phyloP scores from a whole-genome alignment of 2,113 vertebrate species.

The Zosterops pallidus region DNA sequence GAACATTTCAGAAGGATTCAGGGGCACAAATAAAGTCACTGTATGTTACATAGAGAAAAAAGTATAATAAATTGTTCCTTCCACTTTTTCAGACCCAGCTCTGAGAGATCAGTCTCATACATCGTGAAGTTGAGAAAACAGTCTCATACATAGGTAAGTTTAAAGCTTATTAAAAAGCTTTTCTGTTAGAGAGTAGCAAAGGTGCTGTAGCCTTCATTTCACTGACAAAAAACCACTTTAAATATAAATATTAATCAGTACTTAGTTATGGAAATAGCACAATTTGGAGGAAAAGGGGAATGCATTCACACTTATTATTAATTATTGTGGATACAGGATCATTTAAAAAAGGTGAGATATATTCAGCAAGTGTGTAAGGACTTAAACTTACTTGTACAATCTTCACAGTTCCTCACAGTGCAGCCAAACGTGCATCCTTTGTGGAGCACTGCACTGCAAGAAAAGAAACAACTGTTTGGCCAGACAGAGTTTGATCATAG shows the following conservation, averaged over 20 bases:
- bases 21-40: neutral
- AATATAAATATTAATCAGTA: neutral
- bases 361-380: neutral
- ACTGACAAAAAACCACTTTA: neutral
- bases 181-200: neutral
- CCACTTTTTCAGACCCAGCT: neutral
- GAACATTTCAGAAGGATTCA: neutral
- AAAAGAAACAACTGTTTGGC: neutral
- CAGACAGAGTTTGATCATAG: neutral
- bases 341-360: neutral
- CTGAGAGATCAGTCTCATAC: neutral
- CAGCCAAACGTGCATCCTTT: accelerated
- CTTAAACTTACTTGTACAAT: accelerated
- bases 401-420: neutral
- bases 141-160: neutral
- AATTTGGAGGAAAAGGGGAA: neutral
- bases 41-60: neutral
- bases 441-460: neutral
- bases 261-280: neutral
- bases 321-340: neutral
- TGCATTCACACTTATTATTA: neutral
- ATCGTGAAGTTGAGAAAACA: neutral
- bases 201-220: neutral
- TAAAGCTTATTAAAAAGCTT: neutral
- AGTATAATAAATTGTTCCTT: neutral